These are phyloP conservation scores for Formica aserva DNA, from an alignment of 2,888 invertebrate species.

Conservation along the genomic window DNA sequence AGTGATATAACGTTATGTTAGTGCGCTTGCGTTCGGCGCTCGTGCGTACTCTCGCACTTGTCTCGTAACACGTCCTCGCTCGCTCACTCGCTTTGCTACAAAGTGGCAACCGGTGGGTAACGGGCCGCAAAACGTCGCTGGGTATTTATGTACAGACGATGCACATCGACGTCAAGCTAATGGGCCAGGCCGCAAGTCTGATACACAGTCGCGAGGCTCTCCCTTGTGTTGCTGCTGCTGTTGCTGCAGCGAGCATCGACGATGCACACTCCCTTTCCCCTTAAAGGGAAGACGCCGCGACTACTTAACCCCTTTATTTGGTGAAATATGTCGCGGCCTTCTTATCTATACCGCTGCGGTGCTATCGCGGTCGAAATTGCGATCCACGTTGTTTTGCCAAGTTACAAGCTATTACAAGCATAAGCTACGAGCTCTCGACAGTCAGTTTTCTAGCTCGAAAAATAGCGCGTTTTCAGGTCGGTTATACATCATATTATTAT, in stretches of 20 bases:
- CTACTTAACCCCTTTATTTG: conserved; percentile 52
- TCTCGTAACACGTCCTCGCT: conserved; percentile 26
- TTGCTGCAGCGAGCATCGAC: not conserved
- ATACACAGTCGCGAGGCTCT: conserved; percentile 54
- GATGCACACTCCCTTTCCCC: not conserved
- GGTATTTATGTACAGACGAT: conserved; percentile 69
- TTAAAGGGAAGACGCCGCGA: conserved; percentile 31
- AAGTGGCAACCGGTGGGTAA: conserved; percentile 77
- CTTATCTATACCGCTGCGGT: conserved; percentile 3
- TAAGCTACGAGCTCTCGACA: not conserved
- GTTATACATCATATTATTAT: conserved; percentile 8
- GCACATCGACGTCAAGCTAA: conserved; percentile 67
- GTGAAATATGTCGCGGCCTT: not conserved
- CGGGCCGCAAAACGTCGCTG: conserved; percentile 59
- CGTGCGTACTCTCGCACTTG: conserved; percentile 40
- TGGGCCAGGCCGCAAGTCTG: conserved; percentile 61
- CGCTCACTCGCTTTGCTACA: conserved; percentile 63
- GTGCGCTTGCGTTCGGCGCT: conserved; percentile 66
- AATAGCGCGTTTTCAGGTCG: not conserved
- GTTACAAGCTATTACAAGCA: not conserved
- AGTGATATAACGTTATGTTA: conserved; percentile 63
- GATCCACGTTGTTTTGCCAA: not conserved
- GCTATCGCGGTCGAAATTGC: conserved; percentile 4
- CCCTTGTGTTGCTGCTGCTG: not conserved
- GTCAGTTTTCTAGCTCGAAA: not conserved